Base-by-base conservation (phyloP, 2,888 invertebrate species). In the Anorthoa munda region DNA sequence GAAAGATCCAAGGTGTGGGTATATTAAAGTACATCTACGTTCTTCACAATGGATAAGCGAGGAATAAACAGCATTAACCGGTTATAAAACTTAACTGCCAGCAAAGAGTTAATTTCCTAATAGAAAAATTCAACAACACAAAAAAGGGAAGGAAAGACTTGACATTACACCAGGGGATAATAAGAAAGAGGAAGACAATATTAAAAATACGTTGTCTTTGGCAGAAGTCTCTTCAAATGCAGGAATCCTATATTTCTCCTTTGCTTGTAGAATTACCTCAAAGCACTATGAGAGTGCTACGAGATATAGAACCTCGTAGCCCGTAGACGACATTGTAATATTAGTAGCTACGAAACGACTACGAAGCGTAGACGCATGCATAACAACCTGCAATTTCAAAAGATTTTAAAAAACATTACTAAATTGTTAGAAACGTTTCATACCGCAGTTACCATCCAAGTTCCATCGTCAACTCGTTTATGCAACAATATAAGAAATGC, bases 401-500 rank as follows among this genome's bases (percentile, higher is more conserved):
- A 5, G 23, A n/a, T 51, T 39, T 26, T 18, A 17, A n/a, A 2
- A 17, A 51, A 26, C 17, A 39, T 1, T 45, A 31, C 21, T n/a
- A 73, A 71, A 72, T 64, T 70, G 56, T 61, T 71, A 21, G 21
- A 56, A 60, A 68, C 21, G 60, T 76, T 56, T 26, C n/a, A 17
- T 18, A 68, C 70, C 69, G 67, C 71, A 79, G 21, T 64, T 51
- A 55, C 50, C 48, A 68, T 59, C 74, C 60, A 64, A 72, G 60
- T 51, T 70, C 56, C 73, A 79, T 75, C 76, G 59, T 74, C 63
- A 63, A 74, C 75, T 68, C 65, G 77, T 79, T 69, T 71, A 66
- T 81, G 82, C 81, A 82, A 86, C 83, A 85, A 80, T 85, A 83
- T 81, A 81, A 79, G 81, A 86, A 81, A 79, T 73, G 77, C 81